Evolutionary conservation across 2,888 invertebrate genomes (phyloP).

Genomic region (Eupithecia dodoneata): DNA sequence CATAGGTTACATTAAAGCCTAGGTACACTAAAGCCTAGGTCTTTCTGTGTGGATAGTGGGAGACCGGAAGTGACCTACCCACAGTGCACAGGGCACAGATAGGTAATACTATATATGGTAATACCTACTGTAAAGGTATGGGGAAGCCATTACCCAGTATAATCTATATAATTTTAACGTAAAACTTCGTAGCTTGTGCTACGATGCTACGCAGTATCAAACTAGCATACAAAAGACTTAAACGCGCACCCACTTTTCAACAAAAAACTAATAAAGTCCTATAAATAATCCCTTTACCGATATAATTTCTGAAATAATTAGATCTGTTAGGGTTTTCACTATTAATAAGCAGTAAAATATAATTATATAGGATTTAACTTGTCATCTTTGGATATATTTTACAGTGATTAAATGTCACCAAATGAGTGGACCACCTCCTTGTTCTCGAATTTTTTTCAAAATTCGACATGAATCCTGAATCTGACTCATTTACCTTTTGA

Average conservation of each 20-base stretch:
- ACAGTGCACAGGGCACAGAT: too few relatives aligned
- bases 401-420: too few relatives aligned
- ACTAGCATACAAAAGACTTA: not conserved
- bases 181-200: not conserved
- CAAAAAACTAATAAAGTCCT: not conserved
- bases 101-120: too few relatives aligned
- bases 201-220: not conserved
- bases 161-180: not conserved
- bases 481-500: constrained; percentile 60
- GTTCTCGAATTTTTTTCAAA: too few relatives aligned
- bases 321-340: too few relatives aligned
- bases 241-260: not conserved
- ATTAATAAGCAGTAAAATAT: too few relatives aligned
- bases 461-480: not conserved
- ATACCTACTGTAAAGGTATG: not conserved
- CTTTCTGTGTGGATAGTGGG: not conserved
- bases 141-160: not conserved
- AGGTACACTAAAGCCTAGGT: not conserved
- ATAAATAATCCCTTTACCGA: too few relatives aligned
- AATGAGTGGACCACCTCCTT: too few relatives aligned
- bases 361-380: too few relatives aligned
- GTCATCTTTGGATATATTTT: too few relatives aligned
- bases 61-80: not conserved
- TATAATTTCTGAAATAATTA: not conserved
- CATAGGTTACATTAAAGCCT: too few relatives aligned